A percentile compares a stretch with the other conserved stretches of the same genome.
Evolutionary conservation across 2,797 vertebrate genomes (phyloP).

Genomic region (Emydoidea blandingii): DNA sequence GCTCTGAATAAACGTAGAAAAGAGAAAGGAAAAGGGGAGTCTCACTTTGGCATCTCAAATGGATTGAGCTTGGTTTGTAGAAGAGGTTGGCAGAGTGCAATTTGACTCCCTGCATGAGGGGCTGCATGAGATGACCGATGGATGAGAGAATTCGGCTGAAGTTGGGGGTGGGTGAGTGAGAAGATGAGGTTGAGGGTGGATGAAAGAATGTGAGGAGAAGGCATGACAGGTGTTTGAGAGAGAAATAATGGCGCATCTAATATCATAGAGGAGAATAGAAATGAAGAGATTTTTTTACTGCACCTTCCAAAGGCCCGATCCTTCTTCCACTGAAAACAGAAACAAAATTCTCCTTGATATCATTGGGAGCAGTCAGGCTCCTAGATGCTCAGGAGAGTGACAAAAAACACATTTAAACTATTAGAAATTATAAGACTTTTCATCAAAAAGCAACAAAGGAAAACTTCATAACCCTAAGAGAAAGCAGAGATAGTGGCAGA

Average conservation of each 20-base stretch:
- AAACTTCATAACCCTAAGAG: background rate
- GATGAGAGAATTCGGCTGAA: background rate
- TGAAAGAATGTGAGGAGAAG: background rate
- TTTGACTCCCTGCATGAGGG: background rate
- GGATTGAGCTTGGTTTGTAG: background rate
- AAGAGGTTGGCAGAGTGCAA: background rate
- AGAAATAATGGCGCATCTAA: accelerated
- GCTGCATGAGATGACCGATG: background rate
- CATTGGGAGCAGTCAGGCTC: accelerated
- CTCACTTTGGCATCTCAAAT: background rate
- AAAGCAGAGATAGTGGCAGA: background rate
- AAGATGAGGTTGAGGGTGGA: background rate
- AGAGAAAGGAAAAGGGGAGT: background rate
- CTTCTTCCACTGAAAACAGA: background rate
- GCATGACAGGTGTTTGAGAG: background rate
- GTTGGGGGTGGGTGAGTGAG: background rate
- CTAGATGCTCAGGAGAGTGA: accelerated
- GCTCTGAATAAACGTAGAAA: background rate
- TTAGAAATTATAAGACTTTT: background rate
- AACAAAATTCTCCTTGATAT: background rate
- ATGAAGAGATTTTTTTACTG: accelerated
- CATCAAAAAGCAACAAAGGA: background rate
- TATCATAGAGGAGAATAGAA: background rate
- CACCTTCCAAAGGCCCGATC: background rate
- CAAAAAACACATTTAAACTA: accelerated